These are phyloP conservation scores for Notolabrus celidotus DNA, from an alignment of 2,797 vertebrate species.

Conservation along the genomic window DNA sequence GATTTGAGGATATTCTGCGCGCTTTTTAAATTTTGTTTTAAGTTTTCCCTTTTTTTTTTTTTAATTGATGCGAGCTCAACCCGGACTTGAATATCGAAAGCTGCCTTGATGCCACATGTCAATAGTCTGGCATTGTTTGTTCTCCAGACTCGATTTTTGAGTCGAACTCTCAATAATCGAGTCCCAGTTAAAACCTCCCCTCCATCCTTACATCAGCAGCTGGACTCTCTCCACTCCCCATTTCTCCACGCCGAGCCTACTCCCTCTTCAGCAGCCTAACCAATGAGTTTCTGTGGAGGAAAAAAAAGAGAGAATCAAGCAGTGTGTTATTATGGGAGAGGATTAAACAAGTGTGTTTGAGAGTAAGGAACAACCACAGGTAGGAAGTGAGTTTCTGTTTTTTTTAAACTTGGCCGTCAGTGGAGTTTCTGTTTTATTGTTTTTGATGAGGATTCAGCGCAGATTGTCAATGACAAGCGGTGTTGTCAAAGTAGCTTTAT, in stretches of 20 bases:
- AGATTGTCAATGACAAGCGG: constrained; percentile 2
- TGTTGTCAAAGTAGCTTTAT: constrained; percentile 35
- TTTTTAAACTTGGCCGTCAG: not conserved
- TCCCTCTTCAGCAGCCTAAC: constrained; percentile 59
- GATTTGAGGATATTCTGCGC: too few species aligned
- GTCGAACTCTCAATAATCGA: constrained; percentile 44
- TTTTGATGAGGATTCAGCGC: not conserved
- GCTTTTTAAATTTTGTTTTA: too few species aligned
- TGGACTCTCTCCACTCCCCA: constrained; percentile 61
- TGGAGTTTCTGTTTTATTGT: constrained; percentile 12
- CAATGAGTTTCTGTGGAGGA: constrained; percentile 73
- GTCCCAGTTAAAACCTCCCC: constrained; percentile 33
- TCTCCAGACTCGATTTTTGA: constrained; percentile 15
- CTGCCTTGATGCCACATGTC: not conserved
- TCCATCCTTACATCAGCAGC: constrained; percentile 62
- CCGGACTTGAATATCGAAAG: too few species aligned
- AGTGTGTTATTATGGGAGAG: constrained; percentile 61
- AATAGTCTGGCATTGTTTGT: not conserved
- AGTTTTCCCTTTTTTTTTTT: too few species aligned
- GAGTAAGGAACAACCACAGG: constrained; percentile 70
- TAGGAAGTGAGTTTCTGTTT: constrained; percentile 56
- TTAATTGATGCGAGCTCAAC: too few species aligned
- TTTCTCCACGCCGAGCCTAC: constrained; percentile 52
- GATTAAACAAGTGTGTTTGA: constrained; percentile 74
- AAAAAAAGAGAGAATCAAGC: constrained; percentile 39